Base-by-base conservation (phyloP, 2,888 invertebrate genomes). In the Scaptomyza polygonia region DNA sequence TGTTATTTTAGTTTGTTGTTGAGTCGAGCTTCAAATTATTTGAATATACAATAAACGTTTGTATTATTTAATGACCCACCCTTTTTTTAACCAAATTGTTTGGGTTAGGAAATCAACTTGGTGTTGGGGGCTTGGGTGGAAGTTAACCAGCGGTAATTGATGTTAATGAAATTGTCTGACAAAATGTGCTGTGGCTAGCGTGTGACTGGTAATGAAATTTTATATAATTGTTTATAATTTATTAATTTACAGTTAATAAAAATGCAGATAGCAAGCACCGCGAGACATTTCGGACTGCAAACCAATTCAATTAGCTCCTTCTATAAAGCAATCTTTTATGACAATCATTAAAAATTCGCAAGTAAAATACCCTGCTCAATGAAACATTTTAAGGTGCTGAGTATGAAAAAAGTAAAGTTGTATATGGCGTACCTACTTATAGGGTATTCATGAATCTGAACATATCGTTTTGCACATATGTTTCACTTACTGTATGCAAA, bases 241-340 rank as follows among this genome's bases (percentile, higher is more conserved):
- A 73, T 39, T 69, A 74, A 80, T 80, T 83, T 77, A 58, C 77
- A 80, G 77, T 67, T 64, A 61, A 86, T 72, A 80, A 77, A 70
- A 74, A 67, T 58, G 66, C 56, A 75, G 52, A 61, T 55, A 58
- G 27, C 49, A 53, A 63, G 48, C 61, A 65, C 16, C 18, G 55
- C 29, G 44, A 36, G 29, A 68, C 70, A 67, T 69, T 67, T 62
- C 58, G 55, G 58, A 58, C 36, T 43, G 36, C 62, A 48, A 56
- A 54, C 53, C 48, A 80, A 78, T 58, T 69, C 64, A 76, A 63
- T 78, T 78, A 67, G 55, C 62, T 58, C 16, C 57, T 49, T 42
- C n/a, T 16, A 14, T 21, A 51, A 43, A 61, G 40, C 32, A 58
- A 30, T 32, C 3, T 29, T 5, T 5, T 34, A n/a, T 12, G 1